Conservation (phyloP, 2,888 invertebrate species). For the Pasiphila rectangulata region DNA sequence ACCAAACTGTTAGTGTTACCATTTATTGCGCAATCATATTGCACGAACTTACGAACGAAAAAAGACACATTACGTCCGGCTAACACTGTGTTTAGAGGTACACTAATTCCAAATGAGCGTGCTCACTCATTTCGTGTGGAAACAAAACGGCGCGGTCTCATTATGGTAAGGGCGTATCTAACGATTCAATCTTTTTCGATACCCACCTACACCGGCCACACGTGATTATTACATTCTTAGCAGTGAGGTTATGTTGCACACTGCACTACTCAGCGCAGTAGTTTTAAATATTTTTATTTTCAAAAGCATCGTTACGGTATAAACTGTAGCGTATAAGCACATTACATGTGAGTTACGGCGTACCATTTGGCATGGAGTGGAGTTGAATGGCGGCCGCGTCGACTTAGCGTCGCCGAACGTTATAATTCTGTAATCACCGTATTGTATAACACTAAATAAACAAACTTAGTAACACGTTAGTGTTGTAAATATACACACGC, state of each 20-base stretch:
- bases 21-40: too few species aligned
- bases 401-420: slow-evolving; percentile 33
- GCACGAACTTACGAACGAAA: too few species aligned
- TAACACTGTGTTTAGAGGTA: too few species aligned
- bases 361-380: slow-evolving; percentile 56
- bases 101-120: too few species aligned
- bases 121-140: too few species aligned
- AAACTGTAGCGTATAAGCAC: slow-evolving; percentile 43
- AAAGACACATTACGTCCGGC: too few species aligned
- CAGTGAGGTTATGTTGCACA: slow-evolving; percentile 21
- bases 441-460: slow-evolving; percentile 18
- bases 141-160: too few species aligned
- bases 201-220: slow-evolving; percentile 18
- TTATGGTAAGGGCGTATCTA: too few species aligned
- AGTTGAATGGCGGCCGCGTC: slow-evolving; percentile 40
- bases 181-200: too few species aligned
- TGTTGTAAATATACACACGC: too few species aligned
- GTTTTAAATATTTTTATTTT: slow-evolving; percentile 33
- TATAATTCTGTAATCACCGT: slow-evolving; percentile 31
- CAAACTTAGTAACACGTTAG: too few species aligned
- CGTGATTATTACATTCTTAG: slow-evolving; percentile 13
- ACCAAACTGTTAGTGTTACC: too few species aligned
- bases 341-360: slow-evolving; percentile 54
- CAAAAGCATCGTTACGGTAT: slow-evolving; percentile 40
- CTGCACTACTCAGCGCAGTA: slow-evolving; percentile 29